A percentile compares a stretch with the other conserved stretches of the same genome.
These are phyloP conservation scores for Nixonia krombeini DNA, from an alignment of 1,140 invertebrate genomes.

Conservation along the genomic window DNA sequence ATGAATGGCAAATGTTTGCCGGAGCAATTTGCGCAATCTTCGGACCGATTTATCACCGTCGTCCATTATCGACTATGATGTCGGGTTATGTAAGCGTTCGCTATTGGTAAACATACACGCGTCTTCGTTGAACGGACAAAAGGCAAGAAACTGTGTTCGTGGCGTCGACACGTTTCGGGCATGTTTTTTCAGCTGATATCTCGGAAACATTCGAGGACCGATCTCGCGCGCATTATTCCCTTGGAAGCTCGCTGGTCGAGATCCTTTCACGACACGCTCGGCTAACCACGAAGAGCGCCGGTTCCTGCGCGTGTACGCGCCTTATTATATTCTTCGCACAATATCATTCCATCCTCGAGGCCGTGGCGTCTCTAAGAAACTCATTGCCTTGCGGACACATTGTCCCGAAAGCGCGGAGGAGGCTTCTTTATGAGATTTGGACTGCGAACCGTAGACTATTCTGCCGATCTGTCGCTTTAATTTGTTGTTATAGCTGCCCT, in stretches of 20 bases:
- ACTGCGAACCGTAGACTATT: conserved; percentile 16
- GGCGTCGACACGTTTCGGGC: conserved; percentile 55
- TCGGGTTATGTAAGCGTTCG: too few species aligned
- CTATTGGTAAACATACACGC: not conserved
- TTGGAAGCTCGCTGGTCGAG: conserved; percentile 42
- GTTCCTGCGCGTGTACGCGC: conserved; percentile 51
- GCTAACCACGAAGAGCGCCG: conserved; percentile 66
- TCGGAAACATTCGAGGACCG: conserved; percentile 53
- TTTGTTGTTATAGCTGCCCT: conserved; percentile 69
- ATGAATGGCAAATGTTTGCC: too few species aligned
- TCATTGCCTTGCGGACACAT: conserved; percentile 45
- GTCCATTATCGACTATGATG: too few species aligned
- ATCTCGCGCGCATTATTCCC: conserved; percentile 37
- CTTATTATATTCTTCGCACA: conserved; percentile 69
- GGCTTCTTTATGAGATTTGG: conserved; percentile 30
- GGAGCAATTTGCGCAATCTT: too few species aligned
- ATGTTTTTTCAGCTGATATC: conserved; percentile 69
- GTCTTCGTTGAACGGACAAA: conserved; percentile 21
- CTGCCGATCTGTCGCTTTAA: conserved; percentile 54
- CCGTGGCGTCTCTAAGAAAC: conserved; percentile 35
- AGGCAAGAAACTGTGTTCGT: conserved; percentile 25
- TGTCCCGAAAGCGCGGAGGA: conserved; percentile 29
- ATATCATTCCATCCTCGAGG: conserved; percentile 61
- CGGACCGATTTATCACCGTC: too few species aligned
- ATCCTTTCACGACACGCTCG: conserved; percentile 69